Base-by-base conservation (phyloP, 2,797 vertebrate genomes). In the Spinus olivaceus region DNA sequence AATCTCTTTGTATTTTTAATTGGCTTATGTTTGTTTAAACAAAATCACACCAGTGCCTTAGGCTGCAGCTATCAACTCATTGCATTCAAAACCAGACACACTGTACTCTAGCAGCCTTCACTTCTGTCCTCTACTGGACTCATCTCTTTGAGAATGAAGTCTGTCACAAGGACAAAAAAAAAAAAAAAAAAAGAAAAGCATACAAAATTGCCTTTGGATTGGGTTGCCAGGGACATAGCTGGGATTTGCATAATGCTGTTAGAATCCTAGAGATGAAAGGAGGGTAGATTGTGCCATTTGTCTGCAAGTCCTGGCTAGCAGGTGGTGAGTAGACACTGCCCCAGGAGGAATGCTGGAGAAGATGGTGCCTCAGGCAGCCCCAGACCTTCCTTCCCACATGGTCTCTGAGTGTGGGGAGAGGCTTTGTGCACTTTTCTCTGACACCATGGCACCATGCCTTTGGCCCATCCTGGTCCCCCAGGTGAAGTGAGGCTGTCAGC, bases 11-110 rank as follows among this genome's bases (percentile, higher is more conserved):
- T 96, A 92, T 94, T 96, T 96, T 96, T 97, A 97, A 97, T 97
- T 96, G 96, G 95, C 95, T 96, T 97, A 96, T 94, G 95, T 96
- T 97, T 97, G 96, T 96, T 97, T 96, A 96, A 96, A 97, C 91
- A 97, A 95, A 96, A 96, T 95, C 95, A 92, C 95, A 95, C 93
- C 72, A 95, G 66, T 37, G 95, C 95, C 94, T 95, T 80, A 94
- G 92, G 97, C 92, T 88, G 60, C 49, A 93, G 66, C 54, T 81
- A 6, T 88, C n/a, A 6, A 82, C 76, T 89, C 81, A 53, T 72
- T 92, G 71, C 66, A 86, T 95, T 96, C 79, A 94, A 88, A 97
- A 89, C 64, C 87, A 96, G 85, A 78, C 67, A 76, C 35, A 49
- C 76, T 47, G 51, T 89, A 94, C 69, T 66, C 66, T 4, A 70